Evolutionary conservation across 2,113 vertebrate genomes (phyloP), one percentile per base, ranked within the genome.

Genomic region (Odocoileus virginianus): DNA sequence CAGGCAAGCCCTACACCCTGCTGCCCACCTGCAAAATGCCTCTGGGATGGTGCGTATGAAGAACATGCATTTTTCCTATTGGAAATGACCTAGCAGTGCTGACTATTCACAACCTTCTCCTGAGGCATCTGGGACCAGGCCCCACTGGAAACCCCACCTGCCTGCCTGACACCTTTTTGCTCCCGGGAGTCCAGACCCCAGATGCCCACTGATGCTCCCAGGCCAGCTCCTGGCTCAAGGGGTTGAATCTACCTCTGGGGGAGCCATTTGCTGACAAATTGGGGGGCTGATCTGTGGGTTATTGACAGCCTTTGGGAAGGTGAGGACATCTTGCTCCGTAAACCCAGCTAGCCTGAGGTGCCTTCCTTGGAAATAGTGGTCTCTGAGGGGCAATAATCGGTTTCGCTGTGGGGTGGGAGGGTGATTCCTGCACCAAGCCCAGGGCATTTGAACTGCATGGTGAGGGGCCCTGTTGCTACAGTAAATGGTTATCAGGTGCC

Each of bases 401-500:
- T 23, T 89, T 78, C 6, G 13, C 28, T 19, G 1, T 67, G 64
- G n/a, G 7, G 8, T 11, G 12, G 43, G 54, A 84, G 23, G 23
- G 8, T 58, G 19, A 15, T 57, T 50, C 52, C 79, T 45, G 8
- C 1, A 13, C 33, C 61, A 43, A 47, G 85, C n/a, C n/a, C 40
- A 60, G 12, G 25, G 36, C 0, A 1, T 60, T 76, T 4, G 9
- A 87, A 43, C 79, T 81, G 30, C 11, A 5, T 10, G 36, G 7
- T 14, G 3, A 87, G 27, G 40, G 7, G 14, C 28, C 50, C 27
- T 30, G 7, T 33, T 5, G 2, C 3, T 13, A 1, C 2, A 10
- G 40, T 13, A 30, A 36, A 25, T 25, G 14, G 8, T 45, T 12
- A 14, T 7, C 1, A 1, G 54, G 9, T 7, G 2, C 28, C n/a